phyloP scores from a whole-genome alignment of 2,797 vertebrate genomes.

The Fistularia tabacaria region DNA sequence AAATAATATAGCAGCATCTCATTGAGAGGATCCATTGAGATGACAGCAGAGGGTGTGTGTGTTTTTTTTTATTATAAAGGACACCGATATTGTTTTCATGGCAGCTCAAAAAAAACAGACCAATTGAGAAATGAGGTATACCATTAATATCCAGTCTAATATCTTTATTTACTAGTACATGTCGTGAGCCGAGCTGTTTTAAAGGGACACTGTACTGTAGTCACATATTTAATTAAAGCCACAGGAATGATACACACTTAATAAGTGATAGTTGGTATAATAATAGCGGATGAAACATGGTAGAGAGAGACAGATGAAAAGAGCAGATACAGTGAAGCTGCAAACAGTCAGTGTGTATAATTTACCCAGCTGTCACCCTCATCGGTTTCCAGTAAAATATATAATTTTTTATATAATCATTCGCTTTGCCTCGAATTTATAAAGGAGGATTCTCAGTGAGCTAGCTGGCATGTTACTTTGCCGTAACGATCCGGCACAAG shows the following conservation, averaged over 20 bases:
- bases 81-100: not conserved
- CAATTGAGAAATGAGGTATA: no score
- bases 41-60: constrained; percentile 16
- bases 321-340: constrained; percentile 5
- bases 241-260: constrained; percentile 22
- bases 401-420: not conserved
- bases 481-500: not conserved
- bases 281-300: constrained; percentile 27
- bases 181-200: not conserved
- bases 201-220: not conserved
- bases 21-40: constrained; percentile 12
- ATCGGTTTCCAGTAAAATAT: constrained; percentile 1
- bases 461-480: no score
- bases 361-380: constrained; percentile 13
- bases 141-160: constrained; percentile 3
- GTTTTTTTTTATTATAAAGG: not conserved
- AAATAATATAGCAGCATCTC: not conserved
- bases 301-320: constrained; percentile 13
- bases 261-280: constrained; percentile 32
- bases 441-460: no score
- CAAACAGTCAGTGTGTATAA: constrained; percentile 14
- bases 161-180: not conserved
- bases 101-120: no score
- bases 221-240: constrained; percentile 29
- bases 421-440: no score